Percentiles rank a stretch among this genome's conserved stretches.
Evolutionary conservation across 2,888 invertebrate genomes (phyloP).

Genomic region (Labia minor): DNA sequence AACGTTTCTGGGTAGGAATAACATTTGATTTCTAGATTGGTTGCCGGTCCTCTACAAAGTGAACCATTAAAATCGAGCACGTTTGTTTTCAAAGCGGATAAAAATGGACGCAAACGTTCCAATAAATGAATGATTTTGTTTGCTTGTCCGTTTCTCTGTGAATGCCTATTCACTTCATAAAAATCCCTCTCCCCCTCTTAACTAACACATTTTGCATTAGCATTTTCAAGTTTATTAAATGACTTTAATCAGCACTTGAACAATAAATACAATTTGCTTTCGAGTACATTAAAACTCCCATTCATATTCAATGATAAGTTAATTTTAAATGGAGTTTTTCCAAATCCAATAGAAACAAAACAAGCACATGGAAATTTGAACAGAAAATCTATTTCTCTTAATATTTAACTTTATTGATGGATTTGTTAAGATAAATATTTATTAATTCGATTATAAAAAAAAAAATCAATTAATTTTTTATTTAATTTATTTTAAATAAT

Average conservation of each 20-base stretch:
- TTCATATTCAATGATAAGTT: too few relatives aligned
- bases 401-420: too few relatives aligned
- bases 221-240: slow-evolving; percentile 6
- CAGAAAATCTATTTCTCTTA: too few relatives aligned
- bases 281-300: too few relatives aligned
- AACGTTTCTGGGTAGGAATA: slow-evolving; percentile 20
- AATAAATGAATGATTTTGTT: slow-evolving; percentile 2
- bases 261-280: neutral
- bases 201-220: neutral
- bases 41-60: slow-evolving; percentile 21
- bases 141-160: slow-evolving; percentile 13
- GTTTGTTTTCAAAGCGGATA: slow-evolving; percentile 16
- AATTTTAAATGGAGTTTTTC: too few relatives aligned
- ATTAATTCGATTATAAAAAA: too few relatives aligned
- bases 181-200: neutral
- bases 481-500: too few relatives aligned
- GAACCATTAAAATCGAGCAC: slow-evolving; percentile 22
- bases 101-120: slow-evolving; percentile 8
- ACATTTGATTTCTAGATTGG: slow-evolving; percentile 21
- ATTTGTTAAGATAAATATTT: too few relatives aligned
- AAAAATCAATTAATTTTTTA: too few relatives aligned
- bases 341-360: too few relatives aligned
- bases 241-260: slow-evolving; percentile 1
- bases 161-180: neutral
- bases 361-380: too few relatives aligned